Percentiles rank a stretch among this genome's conserved stretches.
These are phyloP conservation scores for Sylvietta virens DNA, from an alignment of 2,113 vertebrate genomes.

Conservation along the genomic window DNA sequence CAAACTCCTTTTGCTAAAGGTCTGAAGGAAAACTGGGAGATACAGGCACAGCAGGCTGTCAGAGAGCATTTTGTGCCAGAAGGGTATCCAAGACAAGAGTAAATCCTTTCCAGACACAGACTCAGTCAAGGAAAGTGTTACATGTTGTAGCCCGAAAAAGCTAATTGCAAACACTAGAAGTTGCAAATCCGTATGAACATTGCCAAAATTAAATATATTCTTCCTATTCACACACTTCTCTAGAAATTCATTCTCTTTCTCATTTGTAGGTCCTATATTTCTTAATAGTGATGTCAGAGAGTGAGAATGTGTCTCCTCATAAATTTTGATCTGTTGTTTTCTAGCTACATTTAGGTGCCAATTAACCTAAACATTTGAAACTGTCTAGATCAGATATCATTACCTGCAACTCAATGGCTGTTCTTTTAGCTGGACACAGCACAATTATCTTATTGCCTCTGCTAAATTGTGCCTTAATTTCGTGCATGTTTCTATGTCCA, in stretches of 20 bases:
- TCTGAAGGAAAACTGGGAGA: neutral
- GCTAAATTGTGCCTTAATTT: conserved; percentile 15
- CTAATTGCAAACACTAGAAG: conserved; percentile 7
- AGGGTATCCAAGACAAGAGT: neutral
- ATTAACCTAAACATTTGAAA: conserved; percentile 13
- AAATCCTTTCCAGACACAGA: conserved; percentile 17
- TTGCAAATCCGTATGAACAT: neutral
- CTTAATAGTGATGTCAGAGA: neutral
- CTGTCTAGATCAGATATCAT: neutral
- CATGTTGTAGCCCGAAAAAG: neutral
- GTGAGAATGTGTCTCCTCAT: neutral
- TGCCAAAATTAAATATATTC: neutral
- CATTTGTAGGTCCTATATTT: neutral
- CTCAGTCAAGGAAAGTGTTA: conserved; percentile 3
- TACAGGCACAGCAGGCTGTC: neutral
- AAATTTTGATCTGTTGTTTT: neutral
- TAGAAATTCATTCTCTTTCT: neutral
- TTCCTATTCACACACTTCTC: neutral
- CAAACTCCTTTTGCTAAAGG: neutral
- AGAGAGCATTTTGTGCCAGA: neutral
- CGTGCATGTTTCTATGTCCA: neutral
- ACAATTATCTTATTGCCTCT: neutral
- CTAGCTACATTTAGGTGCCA: neutral
- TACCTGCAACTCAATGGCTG: neutral
- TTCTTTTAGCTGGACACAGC: conserved; percentile 8